Conservation (phyloP, 1,140 invertebrate species). For the honey bee (Apis mellifera) region DNA sequence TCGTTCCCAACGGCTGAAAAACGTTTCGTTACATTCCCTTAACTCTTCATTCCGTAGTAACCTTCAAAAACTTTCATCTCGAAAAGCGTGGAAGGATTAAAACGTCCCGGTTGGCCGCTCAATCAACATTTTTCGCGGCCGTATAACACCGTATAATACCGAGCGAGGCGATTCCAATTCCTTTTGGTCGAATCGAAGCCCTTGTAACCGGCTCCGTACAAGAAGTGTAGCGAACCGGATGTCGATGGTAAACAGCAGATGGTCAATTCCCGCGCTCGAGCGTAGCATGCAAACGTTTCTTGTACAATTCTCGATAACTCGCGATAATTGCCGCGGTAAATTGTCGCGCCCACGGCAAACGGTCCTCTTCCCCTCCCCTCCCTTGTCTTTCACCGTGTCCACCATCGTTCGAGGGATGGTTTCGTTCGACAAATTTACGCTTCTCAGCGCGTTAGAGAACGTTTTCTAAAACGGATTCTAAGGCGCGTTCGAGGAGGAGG, state of each 20-base stretch:
- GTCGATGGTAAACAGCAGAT: constrained; percentile 30
- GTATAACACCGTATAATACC: not conserved
- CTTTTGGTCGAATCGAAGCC: not conserved
- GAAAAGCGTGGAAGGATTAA: too few species aligned
- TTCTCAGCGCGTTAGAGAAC: constrained; percentile 18
- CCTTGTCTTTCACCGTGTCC: not conserved
- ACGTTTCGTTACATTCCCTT: too few species aligned
- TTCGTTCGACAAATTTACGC: constrained; percentile 29
- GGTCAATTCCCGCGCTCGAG: constrained; percentile 7
- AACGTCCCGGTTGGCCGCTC: too few species aligned
- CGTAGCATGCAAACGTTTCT: constrained; percentile 35
- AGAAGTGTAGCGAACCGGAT: constrained; percentile 35
- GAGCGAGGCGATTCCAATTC: constrained; percentile 11
- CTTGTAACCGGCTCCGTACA: not conserved
- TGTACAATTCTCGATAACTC: constrained; percentile 48
- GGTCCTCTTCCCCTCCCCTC: too few species aligned
- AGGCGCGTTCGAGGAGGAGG: too few species aligned
- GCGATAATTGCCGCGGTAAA: constrained; percentile 49
- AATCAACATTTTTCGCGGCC: not conserved
- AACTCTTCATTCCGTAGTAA: too few species aligned
- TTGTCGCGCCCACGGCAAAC: constrained; percentile 12
- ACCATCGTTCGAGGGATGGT: too few species aligned
- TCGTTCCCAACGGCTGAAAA: too few species aligned
- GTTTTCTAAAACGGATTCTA: too few species aligned
- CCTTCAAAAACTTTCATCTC: too few species aligned